These are phyloP conservation scores for Acleris holmiana DNA, from an alignment of 2,888 invertebrate genomes.

Conservation along the genomic window DNA sequence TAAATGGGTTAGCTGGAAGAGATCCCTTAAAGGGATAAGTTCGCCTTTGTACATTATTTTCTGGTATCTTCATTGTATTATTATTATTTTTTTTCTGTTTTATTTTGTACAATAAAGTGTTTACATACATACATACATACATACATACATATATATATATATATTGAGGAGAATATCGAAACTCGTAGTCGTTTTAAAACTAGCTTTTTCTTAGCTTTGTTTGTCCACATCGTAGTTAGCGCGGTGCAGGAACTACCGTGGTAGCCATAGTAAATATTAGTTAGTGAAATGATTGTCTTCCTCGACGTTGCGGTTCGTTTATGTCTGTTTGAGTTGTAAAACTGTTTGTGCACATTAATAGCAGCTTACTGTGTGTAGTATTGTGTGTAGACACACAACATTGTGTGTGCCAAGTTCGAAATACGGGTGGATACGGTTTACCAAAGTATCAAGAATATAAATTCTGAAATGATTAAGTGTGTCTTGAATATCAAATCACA, in stretches of 20 bases:
- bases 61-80: too few relatives aligned
- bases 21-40: too few relatives aligned
- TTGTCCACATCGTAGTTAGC: neutral
- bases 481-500: too few relatives aligned
- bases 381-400: neutral
- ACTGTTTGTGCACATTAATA: conserved; percentile 15
- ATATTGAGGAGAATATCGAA: too few relatives aligned
- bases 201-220: too few relatives aligned
- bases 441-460: neutral
- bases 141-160: too few relatives aligned
- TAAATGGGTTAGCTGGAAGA: too few relatives aligned
- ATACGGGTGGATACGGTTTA: conserved; percentile 3
- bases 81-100: too few relatives aligned
- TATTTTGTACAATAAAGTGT: too few relatives aligned
- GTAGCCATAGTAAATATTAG: neutral
- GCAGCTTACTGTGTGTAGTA: neutral
- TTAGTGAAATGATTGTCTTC: conserved; percentile 2
- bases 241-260: neutral
- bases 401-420: neutral
- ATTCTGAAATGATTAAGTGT: neutral
- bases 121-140: too few relatives aligned
- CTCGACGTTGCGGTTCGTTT: neutral
- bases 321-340: conserved; percentile 16
- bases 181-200: too few relatives aligned
- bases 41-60: too few relatives aligned